These are phyloP conservation scores for Tipula lateralis DNA, from an alignment of 2,888 invertebrate genomes.

Conservation along the genomic window DNA sequence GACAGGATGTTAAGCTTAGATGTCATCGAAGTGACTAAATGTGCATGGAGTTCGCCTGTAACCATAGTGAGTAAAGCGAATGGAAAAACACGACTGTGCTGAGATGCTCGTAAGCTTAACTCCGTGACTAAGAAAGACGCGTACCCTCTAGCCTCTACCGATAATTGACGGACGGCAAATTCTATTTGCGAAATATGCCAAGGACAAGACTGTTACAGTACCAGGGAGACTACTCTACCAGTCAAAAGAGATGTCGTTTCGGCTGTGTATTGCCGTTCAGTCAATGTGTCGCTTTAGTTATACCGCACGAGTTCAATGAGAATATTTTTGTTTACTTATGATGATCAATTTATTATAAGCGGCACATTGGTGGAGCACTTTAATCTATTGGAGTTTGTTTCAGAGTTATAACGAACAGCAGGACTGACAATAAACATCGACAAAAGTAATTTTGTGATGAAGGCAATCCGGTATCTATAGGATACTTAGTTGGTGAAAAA, in stretches of 20 bases:
- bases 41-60: too few species aligned
- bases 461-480: too few species aligned
- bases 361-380: neutral
- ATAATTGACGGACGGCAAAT: neutral
- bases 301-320: neutral
- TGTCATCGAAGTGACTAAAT: too few species aligned
- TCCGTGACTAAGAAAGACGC: too few species aligned
- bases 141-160: too few species aligned
- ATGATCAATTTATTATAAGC: neutral
- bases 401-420: too few species aligned
- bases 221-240: neutral
- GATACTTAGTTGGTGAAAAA: neutral
- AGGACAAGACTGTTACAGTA: neutral
- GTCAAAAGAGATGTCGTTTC: neutral
- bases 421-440: too few species aligned
- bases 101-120: too few species aligned
- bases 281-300: neutral
- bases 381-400: neutral
- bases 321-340: neutral
- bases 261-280: neutral
- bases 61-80: too few species aligned
- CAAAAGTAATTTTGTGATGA: too few species aligned
- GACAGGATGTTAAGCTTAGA: too few species aligned
- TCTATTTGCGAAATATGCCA: neutral
- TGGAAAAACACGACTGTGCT: too few species aligned